phyloP scores from a whole-genome alignment of 2,797 vertebrate genomes.

The Lutjanus argentimaculatus region DNA sequence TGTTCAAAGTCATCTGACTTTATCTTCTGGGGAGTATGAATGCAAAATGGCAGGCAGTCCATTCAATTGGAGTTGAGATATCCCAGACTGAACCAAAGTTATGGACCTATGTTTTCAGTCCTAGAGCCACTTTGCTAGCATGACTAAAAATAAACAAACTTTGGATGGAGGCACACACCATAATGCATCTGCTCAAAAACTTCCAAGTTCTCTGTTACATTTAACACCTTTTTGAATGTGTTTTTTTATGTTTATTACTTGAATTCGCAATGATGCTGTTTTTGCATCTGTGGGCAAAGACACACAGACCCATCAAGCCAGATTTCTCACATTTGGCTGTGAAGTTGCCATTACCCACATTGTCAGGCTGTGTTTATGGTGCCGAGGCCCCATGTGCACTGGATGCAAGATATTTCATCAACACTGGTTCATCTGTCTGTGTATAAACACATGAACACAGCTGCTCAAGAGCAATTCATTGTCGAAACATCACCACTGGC shows the following conservation, averaged over 20 bases:
- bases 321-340: slow-evolving; percentile 21
- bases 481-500: neutral
- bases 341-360: slow-evolving; percentile 20
- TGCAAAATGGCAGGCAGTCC: neutral
- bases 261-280: slow-evolving; percentile 1
- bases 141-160: slow-evolving; percentile 4
- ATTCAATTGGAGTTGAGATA: neutral
- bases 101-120: neutral
- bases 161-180: neutral
- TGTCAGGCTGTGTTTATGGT: slow-evolving; percentile 25
- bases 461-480: neutral
- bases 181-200: slow-evolving; percentile 18
- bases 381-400: neutral
- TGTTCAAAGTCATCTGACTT: neutral
- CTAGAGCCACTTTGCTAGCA: neutral
- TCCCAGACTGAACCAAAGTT: neutral
- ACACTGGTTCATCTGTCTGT: slow-evolving; percentile 24
- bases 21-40: neutral
- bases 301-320: slow-evolving; percentile 24
- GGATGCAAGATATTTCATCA: slow-evolving; percentile 6
- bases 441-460: slow-evolving; percentile 15
- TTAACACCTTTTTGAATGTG: neutral
- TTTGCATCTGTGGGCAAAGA: slow-evolving; percentile 33
- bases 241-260: slow-evolving; percentile 5
- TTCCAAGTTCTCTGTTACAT: slow-evolving; percentile 7